Percentiles rank a stretch among this genome's conserved stretches.
Evolutionary conservation across 1,140 invertebrate genomes (phyloP).

Genomic region (Leptopilina boulardi): DNA sequence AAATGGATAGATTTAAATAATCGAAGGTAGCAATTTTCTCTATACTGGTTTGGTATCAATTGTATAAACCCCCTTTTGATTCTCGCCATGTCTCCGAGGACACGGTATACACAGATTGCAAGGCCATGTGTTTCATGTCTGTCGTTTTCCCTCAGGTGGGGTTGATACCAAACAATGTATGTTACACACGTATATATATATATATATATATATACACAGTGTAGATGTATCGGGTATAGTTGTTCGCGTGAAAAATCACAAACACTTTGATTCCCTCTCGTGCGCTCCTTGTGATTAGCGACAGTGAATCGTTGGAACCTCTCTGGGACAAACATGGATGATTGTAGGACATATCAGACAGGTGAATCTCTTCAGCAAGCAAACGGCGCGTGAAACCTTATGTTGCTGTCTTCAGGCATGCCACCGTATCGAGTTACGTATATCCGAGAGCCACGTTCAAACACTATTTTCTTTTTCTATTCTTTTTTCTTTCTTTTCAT

Average conservation of each 20-base stretch:
- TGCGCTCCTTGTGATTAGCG: conserved; percentile 20
- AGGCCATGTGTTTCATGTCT: conserved; percentile 25
- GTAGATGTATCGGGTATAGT: not conserved
- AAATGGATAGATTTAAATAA: not conserved
- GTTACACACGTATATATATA: too few species aligned
- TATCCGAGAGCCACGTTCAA: not conserved
- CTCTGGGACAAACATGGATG: conserved; percentile 1
- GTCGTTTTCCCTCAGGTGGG: not conserved
- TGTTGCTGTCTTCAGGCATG: conserved; percentile 15
- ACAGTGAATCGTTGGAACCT: conserved; percentile 32
- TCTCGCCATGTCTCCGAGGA: not conserved
- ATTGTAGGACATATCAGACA: conserved; percentile 22
- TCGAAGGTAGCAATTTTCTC: conserved; percentile 17
- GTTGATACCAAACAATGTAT: conserved; percentile 18
- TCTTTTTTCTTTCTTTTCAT: not conserved
- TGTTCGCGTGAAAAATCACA: conserved; percentile 13
- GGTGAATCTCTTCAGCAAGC: conserved; percentile 15
- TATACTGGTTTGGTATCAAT: not conserved
- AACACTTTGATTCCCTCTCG: conserved; percentile 30
- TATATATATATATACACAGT: too few species aligned
- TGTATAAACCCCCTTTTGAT: not conserved
- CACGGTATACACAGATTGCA: not conserved
- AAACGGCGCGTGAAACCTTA: conserved; percentile 28
- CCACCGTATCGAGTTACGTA: not conserved
- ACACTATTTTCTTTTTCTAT: too few species aligned